Conservation (phyloP, 2,113 vertebrate species). For the Elgaria multicarinata region DNA sequence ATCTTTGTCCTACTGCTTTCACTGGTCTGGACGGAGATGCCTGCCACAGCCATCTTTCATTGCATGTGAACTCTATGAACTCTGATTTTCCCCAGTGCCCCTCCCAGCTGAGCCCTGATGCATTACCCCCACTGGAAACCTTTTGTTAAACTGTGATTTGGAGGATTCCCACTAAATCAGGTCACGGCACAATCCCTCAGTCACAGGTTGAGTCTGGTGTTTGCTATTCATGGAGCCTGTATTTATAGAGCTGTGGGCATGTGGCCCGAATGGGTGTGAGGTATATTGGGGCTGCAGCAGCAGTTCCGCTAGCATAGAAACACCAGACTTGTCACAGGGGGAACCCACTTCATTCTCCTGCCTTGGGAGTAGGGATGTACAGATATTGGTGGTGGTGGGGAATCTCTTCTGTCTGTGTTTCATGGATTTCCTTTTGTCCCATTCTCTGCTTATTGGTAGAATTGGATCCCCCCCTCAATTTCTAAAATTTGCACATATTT, state of each 20-base stretch:
- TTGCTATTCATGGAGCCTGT: not conserved
- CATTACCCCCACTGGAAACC: not conserved
- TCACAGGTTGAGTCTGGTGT: not conserved
- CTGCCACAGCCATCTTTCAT: not conserved
- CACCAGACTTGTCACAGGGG: not conserved
- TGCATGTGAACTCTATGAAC: not conserved
- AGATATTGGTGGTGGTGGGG: too few species aligned
- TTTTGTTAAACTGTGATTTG: not conserved
- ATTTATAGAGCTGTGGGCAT: constrained; percentile 14
- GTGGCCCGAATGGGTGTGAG: not conserved
- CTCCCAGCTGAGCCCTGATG: not conserved
- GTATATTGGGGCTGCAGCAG: not conserved
- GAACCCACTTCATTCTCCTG: not conserved
- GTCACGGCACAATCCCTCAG: constrained; percentile 7
- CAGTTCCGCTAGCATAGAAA: not conserved
- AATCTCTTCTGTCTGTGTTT: too few species aligned
- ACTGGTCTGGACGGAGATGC: not conserved
- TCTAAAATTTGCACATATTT: too few species aligned
- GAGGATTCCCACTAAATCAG: constrained; percentile 26
- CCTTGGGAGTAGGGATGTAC: not conserved
- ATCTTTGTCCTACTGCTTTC: not conserved
- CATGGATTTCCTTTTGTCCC: too few species aligned
- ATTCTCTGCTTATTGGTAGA: too few species aligned
- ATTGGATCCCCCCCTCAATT: too few species aligned
- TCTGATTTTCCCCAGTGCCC: not conserved